Percentiles rank a stretch among this genome's conserved stretches.
phyloP scores from a whole-genome alignment of 2,888 invertebrate species.

The Catocala sponsa region DNA sequence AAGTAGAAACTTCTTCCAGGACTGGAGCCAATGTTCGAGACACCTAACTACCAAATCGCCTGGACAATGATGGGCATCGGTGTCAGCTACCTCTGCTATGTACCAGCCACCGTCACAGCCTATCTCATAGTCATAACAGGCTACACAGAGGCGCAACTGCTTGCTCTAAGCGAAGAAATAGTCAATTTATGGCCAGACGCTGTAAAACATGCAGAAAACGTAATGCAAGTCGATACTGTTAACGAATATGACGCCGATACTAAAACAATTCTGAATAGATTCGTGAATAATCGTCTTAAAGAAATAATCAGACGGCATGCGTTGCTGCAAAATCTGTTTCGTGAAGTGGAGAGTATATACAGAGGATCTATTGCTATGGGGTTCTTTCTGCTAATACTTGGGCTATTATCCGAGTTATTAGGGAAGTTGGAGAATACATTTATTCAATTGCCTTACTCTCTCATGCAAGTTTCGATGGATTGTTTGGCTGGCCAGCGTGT shows the following conservation, averaged over 20 bases:
- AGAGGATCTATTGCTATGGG: conserved; percentile 57
- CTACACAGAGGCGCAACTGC: conserved; percentile 25
- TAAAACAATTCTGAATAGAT: conserved; percentile 12
- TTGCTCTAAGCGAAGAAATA: conserved; percentile 28
- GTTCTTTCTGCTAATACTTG: conserved; percentile 53
- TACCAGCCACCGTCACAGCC: conserved; percentile 17
- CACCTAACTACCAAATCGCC: conserved; percentile 27
- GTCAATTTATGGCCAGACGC: conserved; percentile 23
- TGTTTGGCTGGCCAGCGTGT: conserved; percentile 70
- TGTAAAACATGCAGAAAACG: not conserved
- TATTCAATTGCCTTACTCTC: conserved; percentile 48
- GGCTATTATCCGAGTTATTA: conserved; percentile 58
- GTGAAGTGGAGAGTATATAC: conserved; percentile 39
- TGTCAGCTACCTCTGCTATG: conserved; percentile 14
- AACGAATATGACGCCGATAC: conserved; percentile 3
- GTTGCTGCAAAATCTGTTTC: conserved; percentile 11
- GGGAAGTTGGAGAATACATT: conserved; percentile 63
- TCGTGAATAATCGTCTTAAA: conserved; percentile 18
- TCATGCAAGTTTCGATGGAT: conserved; percentile 60
- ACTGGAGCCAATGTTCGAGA: conserved; percentile 27
- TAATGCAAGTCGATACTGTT: not conserved
- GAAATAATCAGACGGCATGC: conserved; percentile 18
- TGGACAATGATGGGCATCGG: conserved; percentile 13
- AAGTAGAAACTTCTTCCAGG: conserved; percentile 7
- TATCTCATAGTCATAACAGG: conserved; percentile 29